These are phyloP conservation scores for Pipistrellus pygmaeus DNA, from an alignment of 2,797 vertebrate genomes.

Conservation along the genomic window DNA sequence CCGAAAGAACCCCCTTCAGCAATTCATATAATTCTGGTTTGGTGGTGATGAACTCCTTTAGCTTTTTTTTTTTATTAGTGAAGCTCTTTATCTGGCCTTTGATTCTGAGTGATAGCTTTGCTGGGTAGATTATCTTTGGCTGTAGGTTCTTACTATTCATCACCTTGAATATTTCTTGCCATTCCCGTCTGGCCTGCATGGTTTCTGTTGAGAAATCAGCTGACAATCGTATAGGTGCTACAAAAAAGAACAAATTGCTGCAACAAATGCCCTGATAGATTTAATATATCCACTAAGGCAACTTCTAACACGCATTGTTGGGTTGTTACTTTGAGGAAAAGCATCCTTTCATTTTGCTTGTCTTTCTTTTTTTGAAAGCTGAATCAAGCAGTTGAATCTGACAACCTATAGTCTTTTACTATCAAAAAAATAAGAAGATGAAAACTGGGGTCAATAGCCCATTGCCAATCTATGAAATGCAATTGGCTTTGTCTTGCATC, in stretches of 20 bases:
- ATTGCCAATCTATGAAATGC: neutral
- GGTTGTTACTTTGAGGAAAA: conserved; percentile 63
- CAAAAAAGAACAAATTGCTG: conserved; percentile 53
- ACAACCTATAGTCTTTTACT: conserved; percentile 44
- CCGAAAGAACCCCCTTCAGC: too few species aligned
- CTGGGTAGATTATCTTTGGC: too few species aligned
- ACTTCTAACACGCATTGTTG: conserved; percentile 8
- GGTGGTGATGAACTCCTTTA: too few species aligned
- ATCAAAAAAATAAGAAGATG: conserved; percentile 46
- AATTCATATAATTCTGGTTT: too few species aligned
- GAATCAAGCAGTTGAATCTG: conserved; percentile 32
- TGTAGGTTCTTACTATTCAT: too few species aligned
- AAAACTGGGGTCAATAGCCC: neutral
- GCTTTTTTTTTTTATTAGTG: too few species aligned
- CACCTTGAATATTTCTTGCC: too few species aligned
- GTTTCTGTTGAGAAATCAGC: too few species aligned
- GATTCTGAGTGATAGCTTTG: too few species aligned
- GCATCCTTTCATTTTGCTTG: conserved; percentile 20
- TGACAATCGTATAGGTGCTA: too few species aligned
- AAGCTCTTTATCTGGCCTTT: too few species aligned
- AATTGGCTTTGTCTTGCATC: conserved; percentile 1
- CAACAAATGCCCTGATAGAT: conserved; percentile 62
- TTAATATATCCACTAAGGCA: conserved; percentile 52
- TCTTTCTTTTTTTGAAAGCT: conserved; percentile 50
- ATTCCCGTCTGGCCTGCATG: too few species aligned